Evolutionary conservation across 2,797 vertebrate species (phyloP).

Genomic region (Crenichthys baileyi): DNA sequence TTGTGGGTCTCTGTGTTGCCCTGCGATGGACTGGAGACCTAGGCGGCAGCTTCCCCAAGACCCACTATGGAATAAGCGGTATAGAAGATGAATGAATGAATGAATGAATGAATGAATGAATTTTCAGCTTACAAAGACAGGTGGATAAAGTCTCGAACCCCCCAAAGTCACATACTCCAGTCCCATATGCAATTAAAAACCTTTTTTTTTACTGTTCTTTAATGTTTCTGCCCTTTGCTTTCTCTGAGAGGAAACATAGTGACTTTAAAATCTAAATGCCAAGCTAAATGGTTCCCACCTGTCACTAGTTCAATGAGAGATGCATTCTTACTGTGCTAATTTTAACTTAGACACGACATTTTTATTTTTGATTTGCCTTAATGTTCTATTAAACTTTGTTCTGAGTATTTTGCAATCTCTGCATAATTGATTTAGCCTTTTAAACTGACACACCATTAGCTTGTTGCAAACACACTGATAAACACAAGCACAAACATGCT

Average conservation of each 20-base stretch:
- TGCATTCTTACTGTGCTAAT: not conserved
- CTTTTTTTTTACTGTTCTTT: not conserved
- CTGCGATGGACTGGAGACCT: no score
- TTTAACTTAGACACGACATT: not conserved
- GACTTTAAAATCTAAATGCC: not conserved
- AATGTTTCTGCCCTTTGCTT: not conserved
- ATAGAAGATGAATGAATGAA: no score
- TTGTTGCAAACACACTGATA: no score
- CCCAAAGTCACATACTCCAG: not conserved
- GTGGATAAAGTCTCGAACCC: not conserved
- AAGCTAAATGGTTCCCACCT: not conserved
- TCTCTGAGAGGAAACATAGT: not conserved
- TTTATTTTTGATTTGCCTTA: not conserved
- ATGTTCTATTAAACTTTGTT: not conserved
- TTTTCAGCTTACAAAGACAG: no score
- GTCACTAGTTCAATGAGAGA: not conserved
- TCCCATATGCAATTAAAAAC: not conserved
- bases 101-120: no score
- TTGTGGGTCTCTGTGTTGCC: no score
- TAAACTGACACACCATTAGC: not conserved
- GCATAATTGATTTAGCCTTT: not conserved
- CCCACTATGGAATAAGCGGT: no score
- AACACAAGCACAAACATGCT: constrained; percentile 2
- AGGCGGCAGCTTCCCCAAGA: no score
- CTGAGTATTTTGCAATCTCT: not conserved